Evolutionary conservation across 2,113 vertebrate species (phyloP).

Genomic region (Dromiciops gliroides): DNA sequence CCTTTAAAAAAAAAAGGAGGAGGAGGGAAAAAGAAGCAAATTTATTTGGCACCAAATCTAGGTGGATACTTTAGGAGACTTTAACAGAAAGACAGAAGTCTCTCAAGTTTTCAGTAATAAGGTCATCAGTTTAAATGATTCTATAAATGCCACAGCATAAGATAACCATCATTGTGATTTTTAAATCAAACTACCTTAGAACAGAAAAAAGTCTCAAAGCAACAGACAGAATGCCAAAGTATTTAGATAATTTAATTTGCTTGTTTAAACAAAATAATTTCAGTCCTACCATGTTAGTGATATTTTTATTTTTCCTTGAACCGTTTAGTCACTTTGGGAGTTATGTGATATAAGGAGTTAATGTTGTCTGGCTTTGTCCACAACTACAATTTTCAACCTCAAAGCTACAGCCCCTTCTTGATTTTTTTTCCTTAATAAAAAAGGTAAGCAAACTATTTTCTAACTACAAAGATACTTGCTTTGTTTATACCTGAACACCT

Average conservation of each 20-base stretch:
- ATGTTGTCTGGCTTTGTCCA: not conserved
- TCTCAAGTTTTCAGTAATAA: not conserved
- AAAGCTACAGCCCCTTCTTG: not conserved
- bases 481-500: not conserved
- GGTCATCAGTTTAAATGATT: not conserved
- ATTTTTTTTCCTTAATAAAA: not conserved
- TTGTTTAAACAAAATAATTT: not conserved
- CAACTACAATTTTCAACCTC: not conserved
- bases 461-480: not conserved
- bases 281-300: not conserved
- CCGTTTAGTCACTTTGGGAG: conserved; percentile 13
- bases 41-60: not conserved
- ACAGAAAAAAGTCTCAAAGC: not conserved
- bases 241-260: not conserved
- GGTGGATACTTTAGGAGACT: not conserved
- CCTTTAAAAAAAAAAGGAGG: conserved; percentile 20
- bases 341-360: not conserved
- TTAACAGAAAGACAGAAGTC: not conserved
- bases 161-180: not conserved
- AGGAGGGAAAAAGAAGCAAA: not conserved
- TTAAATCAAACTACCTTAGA: not conserved
- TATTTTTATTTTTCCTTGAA: not conserved
- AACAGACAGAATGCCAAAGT: no score
- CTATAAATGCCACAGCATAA: not conserved
- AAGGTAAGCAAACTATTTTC: not conserved